A percentile compares a stretch with the other conserved stretches of the same genome.
These are phyloP conservation scores for Platycercus adscitus DNA, from an alignment of 2,113 vertebrate species.

Conservation along the genomic window DNA sequence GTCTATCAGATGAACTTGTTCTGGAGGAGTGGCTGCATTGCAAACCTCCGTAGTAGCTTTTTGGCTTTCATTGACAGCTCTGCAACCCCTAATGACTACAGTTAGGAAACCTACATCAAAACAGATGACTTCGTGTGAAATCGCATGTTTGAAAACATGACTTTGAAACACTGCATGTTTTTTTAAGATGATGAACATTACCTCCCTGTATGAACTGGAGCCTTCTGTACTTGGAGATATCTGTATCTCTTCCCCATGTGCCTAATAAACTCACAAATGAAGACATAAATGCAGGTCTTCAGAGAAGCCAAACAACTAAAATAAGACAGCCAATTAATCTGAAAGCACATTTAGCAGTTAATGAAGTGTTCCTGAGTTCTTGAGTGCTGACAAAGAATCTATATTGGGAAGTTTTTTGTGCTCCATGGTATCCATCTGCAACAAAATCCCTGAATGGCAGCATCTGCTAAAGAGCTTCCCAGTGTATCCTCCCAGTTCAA, in stretches of 20 bases:
- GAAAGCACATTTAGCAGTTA: not conserved
- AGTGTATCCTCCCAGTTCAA: not conserved
- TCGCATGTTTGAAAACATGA: fast-evolving
- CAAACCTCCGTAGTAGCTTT: not conserved
- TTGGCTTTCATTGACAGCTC: not conserved
- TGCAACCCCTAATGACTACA: not conserved
- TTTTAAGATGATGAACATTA: not conserved
- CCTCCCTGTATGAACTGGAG: not conserved
- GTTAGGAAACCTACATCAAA: not conserved
- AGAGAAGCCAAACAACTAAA: not conserved
- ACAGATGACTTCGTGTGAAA: not conserved
- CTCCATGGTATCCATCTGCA: not conserved
- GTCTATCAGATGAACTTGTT: not conserved
- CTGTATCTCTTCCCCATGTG: not conserved
- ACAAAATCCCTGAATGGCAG: not conserved
- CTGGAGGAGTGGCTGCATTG: not conserved
- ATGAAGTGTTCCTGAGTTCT: not conserved
- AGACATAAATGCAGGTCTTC: not conserved
- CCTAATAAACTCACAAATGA: not conserved
- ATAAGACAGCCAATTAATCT: not conserved
- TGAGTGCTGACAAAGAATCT: not conserved
- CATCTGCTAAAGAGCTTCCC: not conserved
- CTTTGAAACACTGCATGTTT: not conserved
- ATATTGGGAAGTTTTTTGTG: not conserved
- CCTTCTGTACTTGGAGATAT: not conserved